These are phyloP conservation scores for Allygus modestus DNA, from an alignment of 2,888 invertebrate genomes.

Conservation along the genomic window DNA sequence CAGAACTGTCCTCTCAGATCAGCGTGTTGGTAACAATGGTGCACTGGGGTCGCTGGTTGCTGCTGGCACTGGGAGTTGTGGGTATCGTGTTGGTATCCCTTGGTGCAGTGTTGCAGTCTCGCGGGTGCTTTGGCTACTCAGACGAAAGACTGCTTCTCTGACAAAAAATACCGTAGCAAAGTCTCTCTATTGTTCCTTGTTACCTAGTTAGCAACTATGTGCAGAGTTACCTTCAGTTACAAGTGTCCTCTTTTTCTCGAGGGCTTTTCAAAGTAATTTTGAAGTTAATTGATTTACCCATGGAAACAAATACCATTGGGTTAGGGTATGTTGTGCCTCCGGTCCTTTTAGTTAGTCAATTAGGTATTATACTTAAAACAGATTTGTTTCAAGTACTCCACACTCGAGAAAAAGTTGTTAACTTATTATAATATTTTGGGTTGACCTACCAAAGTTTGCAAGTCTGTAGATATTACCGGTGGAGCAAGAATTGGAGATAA, in stretches of 20 bases:
- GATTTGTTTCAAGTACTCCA: no score
- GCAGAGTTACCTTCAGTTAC: background rate
- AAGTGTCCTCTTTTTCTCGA: background rate
- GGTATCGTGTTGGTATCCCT: constrained; percentile 33
- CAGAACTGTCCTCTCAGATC: constrained; percentile 78
- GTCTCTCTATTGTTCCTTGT: constrained; percentile 14
- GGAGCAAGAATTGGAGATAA: no score
- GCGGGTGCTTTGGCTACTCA: background rate
- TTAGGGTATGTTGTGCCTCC: no score
- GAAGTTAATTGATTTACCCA: no score
- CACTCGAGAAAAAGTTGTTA: no score
- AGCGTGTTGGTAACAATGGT: constrained; percentile 73
- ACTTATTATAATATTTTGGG: no score
- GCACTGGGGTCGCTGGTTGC: constrained; percentile 41
- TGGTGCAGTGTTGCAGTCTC: constrained; percentile 25
- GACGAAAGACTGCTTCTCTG: constrained; percentile 35
- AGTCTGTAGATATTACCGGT: no score
- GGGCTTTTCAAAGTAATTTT: no score
- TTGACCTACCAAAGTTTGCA: no score
- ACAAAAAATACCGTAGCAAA: background rate
- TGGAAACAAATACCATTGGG: no score
- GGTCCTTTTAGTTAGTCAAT: no score
- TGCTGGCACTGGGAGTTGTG: constrained; percentile 40
- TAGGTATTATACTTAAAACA: no score
- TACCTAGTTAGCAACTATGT: constrained; percentile 4